phyloP scores from a whole-genome alignment of 2,113 vertebrate species.

The Alces alces region DNA sequence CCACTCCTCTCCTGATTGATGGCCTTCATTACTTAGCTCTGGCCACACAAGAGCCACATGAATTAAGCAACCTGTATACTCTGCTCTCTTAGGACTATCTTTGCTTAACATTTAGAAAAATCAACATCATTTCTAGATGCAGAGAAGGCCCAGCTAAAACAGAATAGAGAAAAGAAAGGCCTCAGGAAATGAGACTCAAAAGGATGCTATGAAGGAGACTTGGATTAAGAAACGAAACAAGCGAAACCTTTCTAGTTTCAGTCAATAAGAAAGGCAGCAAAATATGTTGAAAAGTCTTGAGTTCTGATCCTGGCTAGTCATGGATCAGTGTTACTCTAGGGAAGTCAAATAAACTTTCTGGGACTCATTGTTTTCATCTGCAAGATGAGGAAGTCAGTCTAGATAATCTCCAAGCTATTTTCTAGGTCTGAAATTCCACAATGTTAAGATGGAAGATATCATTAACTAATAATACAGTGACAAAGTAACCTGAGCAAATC shows the following conservation, averaged over 20 bases:
- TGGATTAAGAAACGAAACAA: neutral
- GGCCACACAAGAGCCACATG: neutral
- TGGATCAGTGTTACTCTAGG: neutral
- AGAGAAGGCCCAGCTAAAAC: neutral
- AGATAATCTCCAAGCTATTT: neutral
- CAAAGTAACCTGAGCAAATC: neutral
- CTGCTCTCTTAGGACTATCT: neutral
- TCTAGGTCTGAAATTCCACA: neutral
- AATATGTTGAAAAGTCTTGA: neutral
- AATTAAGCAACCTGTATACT: neutral
- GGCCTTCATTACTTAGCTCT: neutral
- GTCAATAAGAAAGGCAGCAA: neutral
- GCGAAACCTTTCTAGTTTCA: neutral
- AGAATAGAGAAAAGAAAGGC: neutral
- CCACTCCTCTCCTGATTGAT: neutral
- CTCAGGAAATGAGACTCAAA: neutral
- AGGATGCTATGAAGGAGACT: neutral
- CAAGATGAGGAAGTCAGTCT: neutral
- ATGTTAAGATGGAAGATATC: neutral
- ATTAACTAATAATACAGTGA: neutral
- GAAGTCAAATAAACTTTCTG: neutral
- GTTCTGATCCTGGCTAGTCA: neutral
- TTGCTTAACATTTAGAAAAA: neutral
- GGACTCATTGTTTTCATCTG: neutral
- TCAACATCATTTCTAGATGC: neutral